Percentiles rank a stretch among this genome's conserved stretches.
Evolutionary conservation across 2,888 invertebrate species (phyloP).

Genomic region (Coleophora deauratella): DNA sequence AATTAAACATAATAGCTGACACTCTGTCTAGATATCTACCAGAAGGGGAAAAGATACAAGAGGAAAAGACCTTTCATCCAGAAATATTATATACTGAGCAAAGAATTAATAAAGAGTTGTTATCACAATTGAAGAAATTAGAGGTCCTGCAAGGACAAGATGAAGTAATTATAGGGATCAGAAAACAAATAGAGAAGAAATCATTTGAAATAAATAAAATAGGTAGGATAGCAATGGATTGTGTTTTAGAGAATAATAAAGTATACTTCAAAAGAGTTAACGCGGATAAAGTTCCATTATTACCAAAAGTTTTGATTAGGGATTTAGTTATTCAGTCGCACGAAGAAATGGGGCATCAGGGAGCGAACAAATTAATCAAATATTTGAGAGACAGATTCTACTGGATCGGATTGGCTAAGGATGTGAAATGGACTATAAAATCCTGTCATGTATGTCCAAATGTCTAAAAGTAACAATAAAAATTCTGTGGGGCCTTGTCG

Average conservation of each 20-base stretch:
- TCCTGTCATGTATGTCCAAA: slow-evolving; percentile 18
- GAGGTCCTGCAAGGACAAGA: not conserved
- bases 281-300: slow-evolving; percentile 7
- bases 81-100: not conserved
- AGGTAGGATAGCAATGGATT: no score
- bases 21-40: slow-evolving; percentile 21
- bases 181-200: no score
- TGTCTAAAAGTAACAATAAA: slow-evolving; percentile 10
- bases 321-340: slow-evolving; percentile 12
- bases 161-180: not conserved
- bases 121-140: not conserved
- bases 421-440: slow-evolving; percentile 9
- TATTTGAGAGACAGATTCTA: slow-evolving; percentile 16
- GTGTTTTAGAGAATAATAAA: no score
- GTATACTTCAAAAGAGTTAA: no score
- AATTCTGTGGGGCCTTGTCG: slow-evolving; percentile 11
- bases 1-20: slow-evolving; percentile 22
- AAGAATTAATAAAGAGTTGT: not conserved
- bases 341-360: slow-evolving; percentile 20
- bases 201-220: no score
- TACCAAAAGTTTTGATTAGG: slow-evolving; percentile 4
- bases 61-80: not conserved
- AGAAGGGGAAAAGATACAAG: slow-evolving; percentile 1
- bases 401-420: slow-evolving; percentile 11
- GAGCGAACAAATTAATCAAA: slow-evolving; percentile 15